Conservation (phyloP, 2,113 vertebrate genomes). For the Genyomyrus donnyi region DNA sequence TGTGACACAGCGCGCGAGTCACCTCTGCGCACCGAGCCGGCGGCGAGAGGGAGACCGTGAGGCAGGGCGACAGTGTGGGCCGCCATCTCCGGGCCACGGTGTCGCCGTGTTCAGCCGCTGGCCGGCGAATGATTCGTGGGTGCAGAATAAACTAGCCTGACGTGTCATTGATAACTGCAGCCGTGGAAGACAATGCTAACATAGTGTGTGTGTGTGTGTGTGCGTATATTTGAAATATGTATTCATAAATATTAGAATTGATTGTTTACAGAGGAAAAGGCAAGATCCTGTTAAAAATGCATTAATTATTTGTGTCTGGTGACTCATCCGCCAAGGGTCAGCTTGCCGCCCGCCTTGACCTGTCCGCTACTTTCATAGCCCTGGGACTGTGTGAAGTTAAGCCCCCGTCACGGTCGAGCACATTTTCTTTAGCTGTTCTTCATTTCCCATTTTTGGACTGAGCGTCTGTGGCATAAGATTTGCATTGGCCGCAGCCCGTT, state of each 20-base stretch:
- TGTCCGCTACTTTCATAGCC: conserved; percentile 27
- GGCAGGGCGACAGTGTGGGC: neutral
- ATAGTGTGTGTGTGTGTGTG: conserved; percentile 10
- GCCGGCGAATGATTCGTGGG: conserved; percentile 29
- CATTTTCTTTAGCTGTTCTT: conserved; percentile 42
- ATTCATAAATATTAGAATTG: neutral
- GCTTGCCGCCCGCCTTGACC: conserved; percentile 33
- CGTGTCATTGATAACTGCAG: neutral
- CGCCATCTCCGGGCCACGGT: neutral
- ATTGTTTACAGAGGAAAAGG: neutral
- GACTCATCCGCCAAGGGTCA: conserved; percentile 29
- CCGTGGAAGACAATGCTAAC: neutral
- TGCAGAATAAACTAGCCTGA: neutral
- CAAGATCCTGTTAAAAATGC: neutral
- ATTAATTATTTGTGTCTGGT: conserved; percentile 2
- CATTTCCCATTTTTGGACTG: conserved; percentile 40
- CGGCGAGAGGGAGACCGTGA: conserved; percentile 14
- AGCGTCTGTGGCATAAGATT: conserved; percentile 24
- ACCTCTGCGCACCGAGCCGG: neutral
- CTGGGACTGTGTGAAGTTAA: conserved; percentile 41
- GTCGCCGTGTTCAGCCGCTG: conserved; percentile 17
- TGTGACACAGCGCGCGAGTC: neutral
- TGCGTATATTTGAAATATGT: neutral
- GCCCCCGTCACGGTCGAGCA: conserved; percentile 36
- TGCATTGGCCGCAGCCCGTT: conserved; percentile 29